Evolutionary conservation across 2,797 vertebrate genomes (phyloP), one percentile per base, ranked within the genome.

Genomic region (Petrocephalus schoutedeni): DNA sequence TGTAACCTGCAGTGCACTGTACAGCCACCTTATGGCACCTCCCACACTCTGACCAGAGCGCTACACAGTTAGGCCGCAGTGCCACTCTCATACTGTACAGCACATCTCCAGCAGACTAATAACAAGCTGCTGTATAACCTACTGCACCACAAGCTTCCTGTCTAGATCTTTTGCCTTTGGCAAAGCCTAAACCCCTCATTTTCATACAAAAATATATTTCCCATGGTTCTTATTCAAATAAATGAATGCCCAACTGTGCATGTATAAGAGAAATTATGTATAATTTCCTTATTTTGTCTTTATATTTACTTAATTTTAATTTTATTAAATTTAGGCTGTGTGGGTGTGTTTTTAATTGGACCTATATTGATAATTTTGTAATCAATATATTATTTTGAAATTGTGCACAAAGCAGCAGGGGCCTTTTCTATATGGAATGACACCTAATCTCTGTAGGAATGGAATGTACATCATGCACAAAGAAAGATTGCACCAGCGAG

Each of bases 401-500:
- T 64, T 21, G 14, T 16, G 2, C 32, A 8, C 14, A 56, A 45
- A 7, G 23, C 3, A 58, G 41, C 21, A 32, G 7, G 36, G 9
- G 36, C 36, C 54, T 59, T 74, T 87, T 71, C 21, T 54, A 45
- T 53, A 41, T 36, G 45, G 61, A 49, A 83, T 83, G 56, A 49
- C 28, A 82, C 85, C 64, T n/a, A 90, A 83, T 54, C 87, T 85
- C 87, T 82, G 86, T 89, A 89, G 87, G 83, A 92, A 88, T 32
- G 89, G n/a, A 41, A 91, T 89, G 88, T 45, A 91, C 82, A 41
- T 82, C 19, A 86, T 0, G 74, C 67, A 61, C 12, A 87, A 90
- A 89, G 86, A 91, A 89, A 85, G 49, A 16, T 58, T 36, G 56
- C 84, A 53, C 56, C 87, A 64, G n/a, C 77, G 49, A 19, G 82